Percentiles rank a stretch among this genome's conserved stretches.
phyloP scores from a whole-genome alignment of 2,797 vertebrate species.

The Pagetopsis macropterus region DNA sequence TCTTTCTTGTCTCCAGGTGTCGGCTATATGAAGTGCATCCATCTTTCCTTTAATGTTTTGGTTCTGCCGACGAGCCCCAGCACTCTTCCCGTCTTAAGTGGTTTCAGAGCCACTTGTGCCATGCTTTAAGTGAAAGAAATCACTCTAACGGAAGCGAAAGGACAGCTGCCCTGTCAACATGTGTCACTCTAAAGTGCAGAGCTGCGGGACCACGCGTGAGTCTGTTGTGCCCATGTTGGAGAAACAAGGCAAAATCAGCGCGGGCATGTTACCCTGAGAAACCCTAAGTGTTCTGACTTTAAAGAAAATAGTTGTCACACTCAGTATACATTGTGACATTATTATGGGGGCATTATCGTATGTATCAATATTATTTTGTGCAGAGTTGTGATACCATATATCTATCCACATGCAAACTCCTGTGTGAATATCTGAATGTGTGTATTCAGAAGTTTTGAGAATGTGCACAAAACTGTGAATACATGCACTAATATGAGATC shows the following conservation, averaged over 20 bases:
- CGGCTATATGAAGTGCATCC: conserved; percentile 20
- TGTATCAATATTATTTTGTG: too few species aligned
- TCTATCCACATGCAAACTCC: too few species aligned
- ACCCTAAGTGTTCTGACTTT: background rate
- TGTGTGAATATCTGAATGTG: too few species aligned
- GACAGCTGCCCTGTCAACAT: background rate
- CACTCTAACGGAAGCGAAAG: conserved; percentile 14
- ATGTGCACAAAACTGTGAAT: too few species aligned
- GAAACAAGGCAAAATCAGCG: background rate
- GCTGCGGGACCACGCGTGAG: background rate
- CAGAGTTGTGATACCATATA: too few species aligned
- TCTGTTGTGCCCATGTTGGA: background rate
- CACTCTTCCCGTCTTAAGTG: conserved; percentile 47
- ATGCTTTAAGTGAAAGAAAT: conserved; percentile 34
- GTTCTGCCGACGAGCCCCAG: conserved; percentile 5
- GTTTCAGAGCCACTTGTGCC: conserved; percentile 37
- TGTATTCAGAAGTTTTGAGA: too few species aligned
- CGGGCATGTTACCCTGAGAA: background rate
- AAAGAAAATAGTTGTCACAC: background rate
- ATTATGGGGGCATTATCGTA: too few species aligned
- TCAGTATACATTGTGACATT: background rate
- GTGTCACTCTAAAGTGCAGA: conserved; percentile 5
- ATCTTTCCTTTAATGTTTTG: conserved; percentile 42
- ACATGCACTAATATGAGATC: too few species aligned
- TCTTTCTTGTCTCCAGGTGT: conserved; percentile 4